Percentiles rank a stretch among this genome's conserved stretches.
These are phyloP conservation scores for Saguinus imperator DNA, from an alignment of 2,113 vertebrate species.

Conservation along the genomic window DNA sequence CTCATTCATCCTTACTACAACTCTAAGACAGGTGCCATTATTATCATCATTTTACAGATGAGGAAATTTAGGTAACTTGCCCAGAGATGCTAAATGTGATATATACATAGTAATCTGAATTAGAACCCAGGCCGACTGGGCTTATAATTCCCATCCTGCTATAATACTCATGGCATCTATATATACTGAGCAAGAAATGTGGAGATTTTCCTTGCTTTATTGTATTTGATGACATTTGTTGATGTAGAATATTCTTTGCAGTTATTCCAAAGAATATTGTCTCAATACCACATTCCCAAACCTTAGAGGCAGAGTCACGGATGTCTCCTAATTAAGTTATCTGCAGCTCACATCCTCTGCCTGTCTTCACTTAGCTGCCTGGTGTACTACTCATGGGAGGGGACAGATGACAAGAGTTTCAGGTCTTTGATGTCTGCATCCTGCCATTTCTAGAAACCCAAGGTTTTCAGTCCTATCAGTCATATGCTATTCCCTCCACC, in stretches of 20 bases:
- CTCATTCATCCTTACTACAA: neutral
- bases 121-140: neutral
- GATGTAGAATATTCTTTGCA: slow-evolving; percentile 35
- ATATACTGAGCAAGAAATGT: neutral
- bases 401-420: neutral
- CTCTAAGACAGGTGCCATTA: neutral
- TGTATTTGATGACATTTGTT: neutral
- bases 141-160: neutral
- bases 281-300: neutral
- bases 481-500: neutral
- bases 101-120: neutral
- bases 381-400: neutral
- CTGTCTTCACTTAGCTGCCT: neutral
- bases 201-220: slow-evolving; percentile 1
- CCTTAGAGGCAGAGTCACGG: neutral
- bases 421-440: neutral
- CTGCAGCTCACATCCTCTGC: neutral
- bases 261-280: neutral
- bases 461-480: neutral
- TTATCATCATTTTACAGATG: neutral
- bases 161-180: neutral
- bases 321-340: neutral
- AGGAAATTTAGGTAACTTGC: slow-evolving; percentile 31
- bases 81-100: neutral
- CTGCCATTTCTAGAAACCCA: neutral